A percentile compares a stretch with the other conserved stretches of the same genome.
These are phyloP conservation scores for Sitobion miscanthi DNA, from an alignment of 1,140 invertebrate genomes.

Conservation along the genomic window DNA sequence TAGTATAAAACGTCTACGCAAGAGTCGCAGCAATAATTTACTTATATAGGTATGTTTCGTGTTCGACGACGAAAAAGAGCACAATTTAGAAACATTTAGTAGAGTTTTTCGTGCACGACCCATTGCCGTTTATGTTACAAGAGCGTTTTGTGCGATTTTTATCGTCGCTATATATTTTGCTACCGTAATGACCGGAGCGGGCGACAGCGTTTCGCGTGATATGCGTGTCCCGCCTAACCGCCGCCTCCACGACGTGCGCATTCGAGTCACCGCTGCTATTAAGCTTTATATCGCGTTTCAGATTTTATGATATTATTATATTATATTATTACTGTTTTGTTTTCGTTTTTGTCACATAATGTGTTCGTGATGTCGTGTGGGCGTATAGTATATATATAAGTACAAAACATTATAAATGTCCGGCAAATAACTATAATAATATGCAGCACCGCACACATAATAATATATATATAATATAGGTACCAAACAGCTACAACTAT, in stretches of 20 bases:
- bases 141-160: conserved; percentile 53
- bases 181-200: neutral
- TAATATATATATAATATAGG: neutral
- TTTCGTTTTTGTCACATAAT: conserved; percentile 24
- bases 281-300: conserved; percentile 47
- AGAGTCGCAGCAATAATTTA: neutral
- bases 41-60: neutral
- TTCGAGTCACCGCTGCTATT: conserved; percentile 28
- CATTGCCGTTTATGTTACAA: conserved; percentile 37
- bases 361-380: conserved; percentile 12
- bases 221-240: neutral
- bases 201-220: conserved; percentile 11
- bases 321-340: conserved; percentile 10
- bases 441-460: neutral
- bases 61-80: neutral
- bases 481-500: neutral
- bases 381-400: neutral
- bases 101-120: conserved; percentile 20
- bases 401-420: conserved; percentile 27
- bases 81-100: conserved; percentile 27
- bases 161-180: conserved; percentile 13
- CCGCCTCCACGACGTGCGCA: neutral
- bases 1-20: too few relatives aligned
- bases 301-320: neutral
- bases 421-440: neutral